Conservation (phyloP, 1,140 invertebrate species). For the Macrosteles quadrilineatus region DNA sequence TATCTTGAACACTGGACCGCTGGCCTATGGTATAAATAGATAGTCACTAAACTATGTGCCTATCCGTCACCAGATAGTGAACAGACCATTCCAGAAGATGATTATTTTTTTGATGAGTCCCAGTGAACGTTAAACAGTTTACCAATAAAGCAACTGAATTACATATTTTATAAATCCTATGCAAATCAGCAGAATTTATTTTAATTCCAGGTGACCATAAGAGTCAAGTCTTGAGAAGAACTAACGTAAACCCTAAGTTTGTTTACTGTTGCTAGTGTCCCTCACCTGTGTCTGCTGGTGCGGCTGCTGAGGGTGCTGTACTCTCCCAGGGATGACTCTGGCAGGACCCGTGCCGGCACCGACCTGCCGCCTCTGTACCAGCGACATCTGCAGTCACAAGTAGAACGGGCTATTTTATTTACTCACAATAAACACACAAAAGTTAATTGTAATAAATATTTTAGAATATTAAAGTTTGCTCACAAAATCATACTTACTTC, state of each 20-base stretch:
- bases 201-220: too few species aligned
- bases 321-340: conserved; percentile 39
- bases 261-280: too few species aligned
- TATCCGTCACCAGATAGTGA: too few species aligned
- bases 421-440: background rate
- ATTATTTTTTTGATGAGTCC: background rate
- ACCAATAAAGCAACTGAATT: too few species aligned
- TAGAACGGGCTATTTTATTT: background rate
- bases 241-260: too few species aligned
- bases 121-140: background rate
- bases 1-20: conserved; percentile 41
- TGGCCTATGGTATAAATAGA: conserved; percentile 4
- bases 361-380: conserved; percentile 35
- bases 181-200: too few species aligned
- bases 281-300: conserved; percentile 19
- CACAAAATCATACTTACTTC: conserved; percentile 32
- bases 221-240: too few species aligned
- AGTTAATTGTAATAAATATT: background rate
- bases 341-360: conserved; percentile 32
- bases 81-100: too few species aligned
- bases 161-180: too few species aligned
- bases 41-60: background rate
- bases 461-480: background rate
- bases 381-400: conserved; percentile 34
- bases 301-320: conserved; percentile 28